A percentile compares a stretch with the other conserved stretches of the same genome.
Evolutionary conservation across 2,797 vertebrate species (phyloP).

Genomic region (Eulemur mongoz): DNA sequence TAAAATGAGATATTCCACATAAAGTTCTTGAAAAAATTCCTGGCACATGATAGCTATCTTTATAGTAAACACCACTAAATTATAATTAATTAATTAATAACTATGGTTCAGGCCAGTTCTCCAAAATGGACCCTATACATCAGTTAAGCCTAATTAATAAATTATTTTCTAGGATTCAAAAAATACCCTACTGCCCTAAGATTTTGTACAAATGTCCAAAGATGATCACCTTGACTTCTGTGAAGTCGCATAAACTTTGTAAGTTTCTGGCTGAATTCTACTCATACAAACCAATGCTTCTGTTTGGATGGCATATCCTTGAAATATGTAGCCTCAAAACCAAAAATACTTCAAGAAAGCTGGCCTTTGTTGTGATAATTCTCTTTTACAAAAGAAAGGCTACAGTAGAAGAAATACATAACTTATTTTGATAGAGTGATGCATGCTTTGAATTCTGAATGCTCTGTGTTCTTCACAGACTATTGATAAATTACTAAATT

Average conservation of each 20-base stretch:
- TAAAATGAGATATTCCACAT: background rate
- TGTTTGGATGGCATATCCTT: background rate
- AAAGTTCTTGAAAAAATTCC: background rate
- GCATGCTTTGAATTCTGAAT: slow-evolving; percentile 43
- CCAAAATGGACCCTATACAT: background rate
- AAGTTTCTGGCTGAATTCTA: background rate
- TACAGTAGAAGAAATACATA: background rate
- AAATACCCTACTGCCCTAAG: background rate
- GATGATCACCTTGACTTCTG: background rate
- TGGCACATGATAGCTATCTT: background rate
- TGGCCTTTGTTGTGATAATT: slow-evolving; percentile 22
- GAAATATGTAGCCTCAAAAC: background rate
- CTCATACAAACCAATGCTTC: background rate
- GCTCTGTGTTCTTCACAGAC: background rate
- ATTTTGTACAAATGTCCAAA: background rate
- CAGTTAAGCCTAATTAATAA: background rate
- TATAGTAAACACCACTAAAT: background rate
- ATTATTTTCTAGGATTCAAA: background rate
- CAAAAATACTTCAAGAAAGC: background rate
- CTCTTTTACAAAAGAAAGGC: background rate
- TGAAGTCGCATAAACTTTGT: slow-evolving; percentile 5
- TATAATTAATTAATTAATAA: background rate
- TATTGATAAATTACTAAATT: background rate
- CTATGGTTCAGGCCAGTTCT: background rate
- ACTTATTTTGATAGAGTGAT: slow-evolving; percentile 15